Conservation (phyloP, 2,113 vertebrate genomes). For the Triplophysa tibetana region DNA sequence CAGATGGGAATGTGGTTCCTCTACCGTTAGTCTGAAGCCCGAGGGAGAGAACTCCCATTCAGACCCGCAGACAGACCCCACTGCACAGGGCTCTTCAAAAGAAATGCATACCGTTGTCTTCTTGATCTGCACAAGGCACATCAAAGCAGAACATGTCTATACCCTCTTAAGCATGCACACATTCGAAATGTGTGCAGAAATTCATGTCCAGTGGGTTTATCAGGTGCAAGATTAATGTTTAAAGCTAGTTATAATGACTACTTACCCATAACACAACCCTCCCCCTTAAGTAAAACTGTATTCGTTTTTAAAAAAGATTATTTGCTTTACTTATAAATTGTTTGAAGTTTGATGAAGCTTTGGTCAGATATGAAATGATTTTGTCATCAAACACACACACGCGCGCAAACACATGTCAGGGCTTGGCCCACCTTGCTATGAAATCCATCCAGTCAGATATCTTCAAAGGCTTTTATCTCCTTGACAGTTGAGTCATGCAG, state of each 20-base stretch:
- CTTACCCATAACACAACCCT: too few relatives aligned
- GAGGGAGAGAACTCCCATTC: constrained; percentile 32
- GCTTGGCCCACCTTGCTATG: not conserved
- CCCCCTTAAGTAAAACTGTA: too few relatives aligned
- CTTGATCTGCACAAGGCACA: not conserved
- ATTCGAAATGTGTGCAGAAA: constrained; percentile 57
- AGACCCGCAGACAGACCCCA: constrained; percentile 3
- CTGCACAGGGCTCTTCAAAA: not conserved
- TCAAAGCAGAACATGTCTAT: constrained; percentile 3
- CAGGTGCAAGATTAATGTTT: not conserved
- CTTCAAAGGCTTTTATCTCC: not conserved
- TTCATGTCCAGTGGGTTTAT: constrained; percentile 59
- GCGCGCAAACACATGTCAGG: constrained; percentile 41
- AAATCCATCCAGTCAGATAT: constrained; percentile 1
- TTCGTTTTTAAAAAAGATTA: too few relatives aligned
- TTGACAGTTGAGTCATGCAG: not conserved
- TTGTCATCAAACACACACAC: constrained; percentile 56
- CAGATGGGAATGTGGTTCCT: constrained; percentile 19
- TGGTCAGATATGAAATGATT: not conserved
- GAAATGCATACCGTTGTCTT: not conserved
- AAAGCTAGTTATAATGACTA: too few relatives aligned
- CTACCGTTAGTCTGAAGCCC: constrained; percentile 33
- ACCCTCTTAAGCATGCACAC: not conserved
- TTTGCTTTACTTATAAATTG: too few relatives aligned
- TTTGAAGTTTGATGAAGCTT: too few relatives aligned